phyloP scores from a whole-genome alignment of 2,797 vertebrate species.

The Smutsia gigantea region DNA sequence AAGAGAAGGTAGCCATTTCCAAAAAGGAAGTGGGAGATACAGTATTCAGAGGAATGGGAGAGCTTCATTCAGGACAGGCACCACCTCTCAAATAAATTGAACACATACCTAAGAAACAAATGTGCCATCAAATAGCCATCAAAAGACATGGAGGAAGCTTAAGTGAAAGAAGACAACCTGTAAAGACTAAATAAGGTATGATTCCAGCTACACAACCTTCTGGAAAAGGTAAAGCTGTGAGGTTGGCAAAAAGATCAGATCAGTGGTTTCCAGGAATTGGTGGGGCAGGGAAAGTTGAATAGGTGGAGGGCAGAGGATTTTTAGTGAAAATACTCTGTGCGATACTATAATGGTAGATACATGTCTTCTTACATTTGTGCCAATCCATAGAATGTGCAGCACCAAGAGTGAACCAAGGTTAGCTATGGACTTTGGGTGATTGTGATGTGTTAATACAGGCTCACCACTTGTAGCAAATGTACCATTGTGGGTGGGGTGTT shows the following conservation, averaged over 20 bases:
- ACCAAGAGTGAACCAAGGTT: background rate
- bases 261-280: background rate
- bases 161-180: background rate
- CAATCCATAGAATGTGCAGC: background rate
- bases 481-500: background rate
- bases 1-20: background rate
- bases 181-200: background rate
- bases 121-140: background rate
- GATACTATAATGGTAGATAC: background rate
- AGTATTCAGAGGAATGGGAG: background rate
- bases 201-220: background rate
- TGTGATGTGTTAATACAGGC: background rate
- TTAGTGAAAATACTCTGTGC: background rate
- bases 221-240: background rate
- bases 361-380: background rate
- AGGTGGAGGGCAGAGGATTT: background rate
- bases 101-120: background rate
- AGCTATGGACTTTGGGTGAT: background rate
- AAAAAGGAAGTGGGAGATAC: background rate
- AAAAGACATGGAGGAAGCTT: background rate
- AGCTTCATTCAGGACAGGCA: background rate
- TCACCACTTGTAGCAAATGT: background rate
- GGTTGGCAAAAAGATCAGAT: background rate
- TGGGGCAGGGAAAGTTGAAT: background rate
- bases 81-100: background rate